phyloP scores from a whole-genome alignment of 2,888 invertebrate species.

The Drosophila yooni region DNA sequence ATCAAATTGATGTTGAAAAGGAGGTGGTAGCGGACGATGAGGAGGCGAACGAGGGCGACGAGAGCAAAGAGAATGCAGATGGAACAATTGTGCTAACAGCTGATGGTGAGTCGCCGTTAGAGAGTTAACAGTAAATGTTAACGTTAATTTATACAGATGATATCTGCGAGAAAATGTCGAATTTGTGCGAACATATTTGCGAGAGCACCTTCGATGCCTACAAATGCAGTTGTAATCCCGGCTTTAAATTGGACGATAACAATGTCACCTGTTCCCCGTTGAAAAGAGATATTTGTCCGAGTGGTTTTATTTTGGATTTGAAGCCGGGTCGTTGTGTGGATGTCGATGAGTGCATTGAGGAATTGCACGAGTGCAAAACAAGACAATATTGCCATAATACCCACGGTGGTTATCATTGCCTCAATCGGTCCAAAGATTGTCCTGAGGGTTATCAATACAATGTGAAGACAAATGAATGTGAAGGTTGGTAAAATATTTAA shows the following conservation, averaged over 20 bases:
- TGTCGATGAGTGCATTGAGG: conserved; percentile 89
- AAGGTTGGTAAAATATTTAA: conserved; percentile 85
- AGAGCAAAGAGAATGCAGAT: conserved; percentile 33
- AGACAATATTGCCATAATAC: conserved; percentile 89
- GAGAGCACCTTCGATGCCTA: conserved; percentile 87
- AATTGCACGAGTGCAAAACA: conserved; percentile 88
- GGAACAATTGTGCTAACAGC: conserved; percentile 71
- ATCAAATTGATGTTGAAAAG: not conserved
- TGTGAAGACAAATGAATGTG: conserved; percentile 86
- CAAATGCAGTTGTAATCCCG: conserved; percentile 85
- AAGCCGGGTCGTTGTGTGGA: conserved; percentile 86
- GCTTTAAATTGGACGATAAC: conserved; percentile 86
- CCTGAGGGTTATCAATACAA: conserved; percentile 87
- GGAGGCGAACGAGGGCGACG: not conserved
- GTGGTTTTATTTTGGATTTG: conserved; percentile 85
- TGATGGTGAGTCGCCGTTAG: conserved; percentile 62
- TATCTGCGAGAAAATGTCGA: conserved; percentile 86
- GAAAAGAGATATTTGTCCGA: conserved; percentile 82
- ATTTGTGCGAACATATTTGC: conserved; percentile 87
- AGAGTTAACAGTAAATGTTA: not conserved
- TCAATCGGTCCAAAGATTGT: conserved; percentile 75
- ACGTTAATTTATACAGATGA: conserved; percentile 83
- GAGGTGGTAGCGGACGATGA: not conserved
- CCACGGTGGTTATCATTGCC: conserved; percentile 88
- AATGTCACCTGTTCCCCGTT: conserved; percentile 85